A percentile compares a stretch with the other conserved stretches of the same genome.
phyloP scores from a whole-genome alignment of 2,113 vertebrate genomes.

The Apus apus region DNA sequence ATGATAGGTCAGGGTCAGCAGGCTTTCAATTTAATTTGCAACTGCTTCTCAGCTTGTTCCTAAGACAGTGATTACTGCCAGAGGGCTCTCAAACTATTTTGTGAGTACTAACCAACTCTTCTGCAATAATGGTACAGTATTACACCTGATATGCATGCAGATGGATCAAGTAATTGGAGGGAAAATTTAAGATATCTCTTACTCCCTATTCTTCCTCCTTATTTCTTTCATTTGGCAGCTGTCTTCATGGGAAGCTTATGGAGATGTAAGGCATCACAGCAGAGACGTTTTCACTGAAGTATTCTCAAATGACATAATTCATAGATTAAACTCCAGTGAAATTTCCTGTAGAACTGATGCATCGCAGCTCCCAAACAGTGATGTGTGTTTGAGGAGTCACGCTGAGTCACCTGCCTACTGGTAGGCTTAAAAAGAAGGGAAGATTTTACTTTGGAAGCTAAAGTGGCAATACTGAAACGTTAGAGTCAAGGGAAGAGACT shows the following conservation, averaged over 20 bases:
- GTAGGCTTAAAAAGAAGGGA: background rate
- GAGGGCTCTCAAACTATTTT: background rate
- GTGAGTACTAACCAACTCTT: background rate
- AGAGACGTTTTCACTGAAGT: background rate
- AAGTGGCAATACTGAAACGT: background rate
- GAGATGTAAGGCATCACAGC: background rate
- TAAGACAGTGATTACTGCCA: background rate
- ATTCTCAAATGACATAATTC: background rate
- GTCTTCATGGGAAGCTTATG: background rate
- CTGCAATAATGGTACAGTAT: background rate
- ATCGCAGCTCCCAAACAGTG: background rate
- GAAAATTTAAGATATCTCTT: background rate
- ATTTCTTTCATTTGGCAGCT: constrained; percentile 16
- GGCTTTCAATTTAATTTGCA: background rate
- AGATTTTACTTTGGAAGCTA: background rate
- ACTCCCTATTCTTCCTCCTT: background rate
- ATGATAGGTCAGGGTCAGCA: background rate
- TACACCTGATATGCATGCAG: background rate
- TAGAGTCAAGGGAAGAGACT: background rate
- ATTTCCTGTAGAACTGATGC: background rate
- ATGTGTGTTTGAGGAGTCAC: background rate
- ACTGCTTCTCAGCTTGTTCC: background rate
- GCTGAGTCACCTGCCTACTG: background rate
- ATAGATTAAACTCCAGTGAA: background rate
- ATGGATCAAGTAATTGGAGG: background rate